Percentiles rank a stretch among this genome's conserved stretches.
Conservation (phyloP, 2,888 invertebrate species). For the Cataglyphis cursor region DNA sequence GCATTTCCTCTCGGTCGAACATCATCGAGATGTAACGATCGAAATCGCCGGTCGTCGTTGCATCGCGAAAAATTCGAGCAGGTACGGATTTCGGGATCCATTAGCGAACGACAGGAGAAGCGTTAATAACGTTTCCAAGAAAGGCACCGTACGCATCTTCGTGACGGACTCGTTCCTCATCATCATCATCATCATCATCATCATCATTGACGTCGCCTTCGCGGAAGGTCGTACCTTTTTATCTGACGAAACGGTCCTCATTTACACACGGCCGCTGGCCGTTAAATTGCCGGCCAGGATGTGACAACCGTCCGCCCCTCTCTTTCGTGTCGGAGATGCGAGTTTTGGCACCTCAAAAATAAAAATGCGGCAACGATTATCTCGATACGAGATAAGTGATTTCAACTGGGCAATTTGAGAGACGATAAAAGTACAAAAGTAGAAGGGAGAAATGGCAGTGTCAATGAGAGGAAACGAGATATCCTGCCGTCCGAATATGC, state of each 20-base stretch:
- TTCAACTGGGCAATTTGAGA: slow-evolving; percentile 44
- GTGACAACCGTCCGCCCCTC: neutral
- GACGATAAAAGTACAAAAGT: slow-evolving; percentile 1
- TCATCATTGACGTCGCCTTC: neutral
- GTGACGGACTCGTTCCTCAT: slow-evolving; percentile 18
- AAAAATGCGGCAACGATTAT: slow-evolving; percentile 18
- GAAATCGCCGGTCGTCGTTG: neutral
- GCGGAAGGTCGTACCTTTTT: slow-evolving; percentile 5
- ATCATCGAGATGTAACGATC: slow-evolving; percentile 10
- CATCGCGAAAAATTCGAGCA: slow-evolving; percentile 33
- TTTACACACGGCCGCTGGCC: slow-evolving; percentile 21
- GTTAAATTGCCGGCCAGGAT: slow-evolving; percentile 34
- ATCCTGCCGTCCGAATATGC: neutral
- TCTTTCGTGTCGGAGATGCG: neutral
- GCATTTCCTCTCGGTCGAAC: neutral
- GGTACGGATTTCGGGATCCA: slow-evolving; percentile 23
- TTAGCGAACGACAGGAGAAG: slow-evolving; percentile 33
- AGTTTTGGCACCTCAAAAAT: slow-evolving; percentile 41
- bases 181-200: slow-evolving; percentile 19
- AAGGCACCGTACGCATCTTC: slow-evolving; percentile 30
- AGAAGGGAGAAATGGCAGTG: neutral
- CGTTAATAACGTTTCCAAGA: slow-evolving; percentile 54
- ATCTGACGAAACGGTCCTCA: slow-evolving; percentile 14
- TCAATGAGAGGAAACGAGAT: neutral
- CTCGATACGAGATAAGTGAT: slow-evolving; percentile 44